phyloP scores from a whole-genome alignment of 2,888 invertebrate genomes.

The Sphaerophoria rueppellii region DNA sequence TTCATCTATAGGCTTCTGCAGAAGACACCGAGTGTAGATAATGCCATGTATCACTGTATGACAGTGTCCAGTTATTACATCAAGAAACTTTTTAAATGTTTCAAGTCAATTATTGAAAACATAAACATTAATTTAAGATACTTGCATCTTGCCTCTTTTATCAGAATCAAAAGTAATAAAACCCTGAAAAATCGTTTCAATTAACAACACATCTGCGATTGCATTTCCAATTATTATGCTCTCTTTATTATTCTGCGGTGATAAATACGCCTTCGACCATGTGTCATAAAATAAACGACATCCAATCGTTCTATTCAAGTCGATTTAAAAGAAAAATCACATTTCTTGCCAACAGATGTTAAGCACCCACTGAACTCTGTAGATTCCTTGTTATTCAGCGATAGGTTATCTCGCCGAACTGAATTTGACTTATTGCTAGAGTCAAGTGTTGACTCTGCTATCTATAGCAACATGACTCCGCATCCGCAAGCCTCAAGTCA shows the following conservation, averaged over 20 bases:
- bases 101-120: too few relatives aligned
- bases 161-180: neutral
- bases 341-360: constrained; percentile 55
- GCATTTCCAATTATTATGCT: constrained; percentile 19
- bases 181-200: constrained; percentile 18
- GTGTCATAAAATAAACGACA: constrained; percentile 61
- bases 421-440: constrained; percentile 68
- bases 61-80: too few relatives aligned
- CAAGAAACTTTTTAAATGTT: too few relatives aligned
- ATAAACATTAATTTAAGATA: too few relatives aligned
- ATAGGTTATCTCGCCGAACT: constrained; percentile 63
- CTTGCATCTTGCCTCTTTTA: neutral
- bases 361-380: constrained; percentile 67
- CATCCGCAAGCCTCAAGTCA: constrained; percentile 28
- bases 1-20: too few relatives aligned
- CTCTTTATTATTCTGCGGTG: constrained; percentile 15
- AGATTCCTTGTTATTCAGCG: constrained; percentile 41
- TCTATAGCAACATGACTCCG: constrained; percentile 16
- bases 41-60: too few relatives aligned
- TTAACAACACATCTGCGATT: constrained; percentile 12
- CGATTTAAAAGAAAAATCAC: constrained; percentile 49
- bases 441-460: constrained; percentile 70
- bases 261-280: constrained; percentile 12
- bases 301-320: constrained; percentile 41
- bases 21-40: too few relatives aligned